phyloP scores from a whole-genome alignment of 2,888 invertebrate species.

The Steromphala cineraria region DNA sequence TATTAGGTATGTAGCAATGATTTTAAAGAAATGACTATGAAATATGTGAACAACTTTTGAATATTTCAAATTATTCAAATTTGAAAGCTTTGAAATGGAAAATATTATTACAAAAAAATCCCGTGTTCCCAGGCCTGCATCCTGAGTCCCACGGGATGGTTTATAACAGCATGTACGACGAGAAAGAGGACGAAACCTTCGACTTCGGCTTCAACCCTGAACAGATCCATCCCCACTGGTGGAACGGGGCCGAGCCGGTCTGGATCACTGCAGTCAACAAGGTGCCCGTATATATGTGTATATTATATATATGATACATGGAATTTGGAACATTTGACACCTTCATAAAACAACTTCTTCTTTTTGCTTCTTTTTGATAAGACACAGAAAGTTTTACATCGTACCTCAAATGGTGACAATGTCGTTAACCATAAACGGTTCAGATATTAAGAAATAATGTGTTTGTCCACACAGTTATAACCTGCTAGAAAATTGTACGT shows the following conservation, averaged over 20 bases:
- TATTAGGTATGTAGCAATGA: no score
- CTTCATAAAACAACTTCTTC: no score
- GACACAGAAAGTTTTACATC: no score
- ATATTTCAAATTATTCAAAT: neutral
- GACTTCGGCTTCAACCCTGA: slow-evolving; percentile 48
- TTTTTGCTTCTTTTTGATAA: no score
- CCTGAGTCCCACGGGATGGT: slow-evolving; percentile 68
- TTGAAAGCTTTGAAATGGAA: no score
- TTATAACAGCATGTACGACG: slow-evolving; percentile 68
- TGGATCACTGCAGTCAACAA: slow-evolving; percentile 69
- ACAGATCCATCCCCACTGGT: slow-evolving; percentile 62
- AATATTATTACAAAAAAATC: neutral
- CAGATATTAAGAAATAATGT: no score
- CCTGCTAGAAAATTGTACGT: no score
- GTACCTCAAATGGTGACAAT: no score
- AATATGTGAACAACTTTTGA: neutral
- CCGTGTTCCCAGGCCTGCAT: slow-evolving; percentile 58
- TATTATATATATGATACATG: no score
- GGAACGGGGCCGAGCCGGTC: slow-evolving; percentile 70
- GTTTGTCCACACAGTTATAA: no score
- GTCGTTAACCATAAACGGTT: no score
- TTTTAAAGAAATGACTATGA: neutral
- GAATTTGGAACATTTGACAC: no score
- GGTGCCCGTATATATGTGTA: slow-evolving; percentile 40
- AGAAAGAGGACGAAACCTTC: slow-evolving; percentile 43